These are phyloP conservation scores for Endotricha flammealis DNA, from an alignment of 2,888 invertebrate species.

Conservation along the genomic window DNA sequence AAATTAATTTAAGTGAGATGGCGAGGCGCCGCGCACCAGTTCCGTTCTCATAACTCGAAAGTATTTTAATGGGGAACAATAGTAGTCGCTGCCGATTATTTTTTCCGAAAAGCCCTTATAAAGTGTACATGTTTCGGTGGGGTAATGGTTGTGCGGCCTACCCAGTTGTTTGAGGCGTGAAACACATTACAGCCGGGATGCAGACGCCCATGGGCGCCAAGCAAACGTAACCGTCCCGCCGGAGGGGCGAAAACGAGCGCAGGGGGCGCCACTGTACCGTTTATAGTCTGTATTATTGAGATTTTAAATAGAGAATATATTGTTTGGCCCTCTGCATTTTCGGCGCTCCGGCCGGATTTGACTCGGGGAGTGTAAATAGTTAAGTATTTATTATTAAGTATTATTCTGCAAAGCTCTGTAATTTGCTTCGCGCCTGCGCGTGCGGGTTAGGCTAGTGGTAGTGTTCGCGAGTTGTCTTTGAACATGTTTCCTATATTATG, in stretches of 20 bases:
- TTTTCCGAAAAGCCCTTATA: slow-evolving; percentile 24
- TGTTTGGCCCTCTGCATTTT: slow-evolving; percentile 20
- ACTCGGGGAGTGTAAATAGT: slow-evolving; percentile 55
- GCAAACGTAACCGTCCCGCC: neutral
- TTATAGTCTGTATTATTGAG: slow-evolving; percentile 12
- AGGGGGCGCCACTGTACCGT: slow-evolving; percentile 3
- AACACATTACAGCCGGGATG: slow-evolving; percentile 62
- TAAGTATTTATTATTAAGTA: slow-evolving; percentile 68
- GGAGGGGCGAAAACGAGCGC: neutral
- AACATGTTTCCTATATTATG: slow-evolving; percentile 75
- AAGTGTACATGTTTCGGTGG: slow-evolving; percentile 18
- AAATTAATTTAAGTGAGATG: slow-evolving; percentile 25
- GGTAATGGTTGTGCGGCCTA: slow-evolving; percentile 24
- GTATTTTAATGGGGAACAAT: slow-evolving; percentile 34
- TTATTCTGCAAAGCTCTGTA: slow-evolving; percentile 59
- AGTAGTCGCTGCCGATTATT: slow-evolving; percentile 23
- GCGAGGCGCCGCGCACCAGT: neutral
- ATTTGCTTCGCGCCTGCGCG: slow-evolving; percentile 65
- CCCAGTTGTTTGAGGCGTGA: slow-evolving; percentile 52
- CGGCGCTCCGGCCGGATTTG: slow-evolving; percentile 25
- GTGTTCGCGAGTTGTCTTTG: slow-evolving; percentile 54
- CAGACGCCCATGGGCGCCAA: slow-evolving; percentile 21
- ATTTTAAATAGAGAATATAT: slow-evolving; percentile 17
- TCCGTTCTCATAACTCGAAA: slow-evolving; percentile 11
- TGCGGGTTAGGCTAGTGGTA: slow-evolving; percentile 36